Evolutionary conservation across 2,113 vertebrate species (phyloP), one percentile per base, ranked within the genome.

Genomic region (Dipodomys ordii): DNA sequence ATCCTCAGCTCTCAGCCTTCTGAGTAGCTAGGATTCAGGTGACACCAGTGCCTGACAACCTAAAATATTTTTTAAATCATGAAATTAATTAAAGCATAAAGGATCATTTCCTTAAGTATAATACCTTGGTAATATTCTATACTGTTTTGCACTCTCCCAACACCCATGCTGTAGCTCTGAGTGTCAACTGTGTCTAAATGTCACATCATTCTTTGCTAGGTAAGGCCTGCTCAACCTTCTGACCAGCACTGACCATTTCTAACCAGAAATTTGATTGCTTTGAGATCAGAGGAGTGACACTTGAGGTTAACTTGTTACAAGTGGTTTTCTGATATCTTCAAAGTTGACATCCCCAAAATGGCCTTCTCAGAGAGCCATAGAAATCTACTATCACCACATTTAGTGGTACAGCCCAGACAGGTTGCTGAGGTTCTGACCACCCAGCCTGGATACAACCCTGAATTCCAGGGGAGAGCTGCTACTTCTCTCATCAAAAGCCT

Each of bases 61-160:
- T 84, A n/a, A 87, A 82, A 68, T 12, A 80, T 68, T 67, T 93
- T 83, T 20, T 77, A 93, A 76, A 84, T 82, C 25, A 64, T 94
- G 27, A 69, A 79, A 80, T 77, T 67, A 92, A 87, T 95, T 78
- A 64, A 89, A 89, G 72, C 10, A 30, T 8, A 73, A 8, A 67
- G 28, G 16, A 13, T 80, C 80, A 86, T 87, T 46, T 22, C 15
- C 35, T 32, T 44, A 69, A 57, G 53, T 28, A 30, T 6, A 2
- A 25, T 65, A 15, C 28, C n/a, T 4, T 57, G 19, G 12, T 13
- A 22, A 46, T 19, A 57, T 15, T 72, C 44, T 87, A 44, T 4
- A 65, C 39, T 46, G 7, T 35, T 90, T 87, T 5, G 18, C 16
- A 32, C 60, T 79, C 64, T 80, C 30, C 68, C 85, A 35, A 82